Base-by-base conservation (phyloP, 2,888 invertebrate genomes). In the Meteorus colon region DNA sequence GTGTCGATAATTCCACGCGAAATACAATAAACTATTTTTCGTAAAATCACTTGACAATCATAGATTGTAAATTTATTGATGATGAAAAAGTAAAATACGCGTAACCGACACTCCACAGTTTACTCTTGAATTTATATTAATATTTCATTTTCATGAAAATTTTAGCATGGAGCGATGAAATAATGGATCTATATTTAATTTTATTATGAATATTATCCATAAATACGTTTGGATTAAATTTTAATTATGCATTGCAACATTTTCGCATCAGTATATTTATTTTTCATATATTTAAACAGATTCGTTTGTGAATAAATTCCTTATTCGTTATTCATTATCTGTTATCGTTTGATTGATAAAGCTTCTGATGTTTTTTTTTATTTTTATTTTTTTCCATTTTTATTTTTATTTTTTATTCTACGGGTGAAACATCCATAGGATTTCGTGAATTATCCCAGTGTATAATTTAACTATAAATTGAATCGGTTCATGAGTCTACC, bases 21-120 rank as follows among this genome's bases (percentile, higher is more conserved):
- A 45, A 66, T 45, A 31, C 31, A 34, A 34, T 63, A 63, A 41
- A 41, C 29, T 68, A 31, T 68, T 51, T 51, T 68, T 48, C 12
- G 45, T 12, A 29, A 63, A 63, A 63, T 63, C 63, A 31, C 63
- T 63, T 29, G 63, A 63, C 63, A 63, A 63, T 63, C 63, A 63
- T 63, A 6, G 63, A 63, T 63, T 63, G 63, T 63, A n/a, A 63
- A 63, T 63, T 63, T 63, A 63, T 31, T 63, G 34, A 63, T 63
- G 63, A 63, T 63, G 31, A 34, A 63, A 63, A 27, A 34, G 27
- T 31, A n/a, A 34, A 31, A 34, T n/a, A 63, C 8, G 31, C 63
- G 2, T 5, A 31, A 27, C 6, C 31, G 6, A 29, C 63, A 31
- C 55, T 6, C 55, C n/a, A 55, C 63, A 31, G 63, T 63, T 63